Base-by-base conservation (phyloP, 2,797 vertebrate species). In the Cynopterus sphinx region DNA sequence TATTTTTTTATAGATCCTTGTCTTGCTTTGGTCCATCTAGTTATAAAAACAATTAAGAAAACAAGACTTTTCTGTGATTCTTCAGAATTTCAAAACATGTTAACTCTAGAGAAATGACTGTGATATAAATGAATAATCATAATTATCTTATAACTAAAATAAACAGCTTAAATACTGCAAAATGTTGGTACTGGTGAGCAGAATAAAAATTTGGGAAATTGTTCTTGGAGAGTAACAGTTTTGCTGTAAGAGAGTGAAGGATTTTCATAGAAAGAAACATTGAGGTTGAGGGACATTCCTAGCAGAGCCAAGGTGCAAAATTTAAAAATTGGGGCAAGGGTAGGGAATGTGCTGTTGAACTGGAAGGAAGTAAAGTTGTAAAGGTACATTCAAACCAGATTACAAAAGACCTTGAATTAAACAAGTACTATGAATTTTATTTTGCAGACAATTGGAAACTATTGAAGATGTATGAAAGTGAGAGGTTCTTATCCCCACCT, bases 1-100 rank as follows among this genome's bases (percentile, higher is more conserved):
- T 74, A 21, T 87, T 86, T 93, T 67, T 86, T 70, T 79, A 61
- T 5, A 90, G 46, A 93, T 43, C 53, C 71, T 36, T 67, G 9
- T 83, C 79, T 94, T 96, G 26, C 28, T 86, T 90, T 82, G 63
- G 68, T 86, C 13, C 24, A 79, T 51, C 13, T 95, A 49, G 28
- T 22, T 95, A 1, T 86, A 93, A 86, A 97, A 96, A 49, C 33
- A 91, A 71, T 87, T 81, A 87, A 83, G 87, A 92, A 91, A 96
- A 74, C 31, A 53, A 51, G 19, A 88, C n/a, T 88, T 65, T 93
- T 85, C 57, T 81, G 3, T 31, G 41, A 81, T 77, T 13, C 49
- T 55, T 92, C 39, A 91, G 22, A 16, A 86, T 55, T 11, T 57
- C 49, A 90, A 84, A 65, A 75, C 13, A 33, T 61, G 10, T 70